Conservation (phyloP, 2,113 vertebrate genomes). For the Anguilla japonica region DNA sequence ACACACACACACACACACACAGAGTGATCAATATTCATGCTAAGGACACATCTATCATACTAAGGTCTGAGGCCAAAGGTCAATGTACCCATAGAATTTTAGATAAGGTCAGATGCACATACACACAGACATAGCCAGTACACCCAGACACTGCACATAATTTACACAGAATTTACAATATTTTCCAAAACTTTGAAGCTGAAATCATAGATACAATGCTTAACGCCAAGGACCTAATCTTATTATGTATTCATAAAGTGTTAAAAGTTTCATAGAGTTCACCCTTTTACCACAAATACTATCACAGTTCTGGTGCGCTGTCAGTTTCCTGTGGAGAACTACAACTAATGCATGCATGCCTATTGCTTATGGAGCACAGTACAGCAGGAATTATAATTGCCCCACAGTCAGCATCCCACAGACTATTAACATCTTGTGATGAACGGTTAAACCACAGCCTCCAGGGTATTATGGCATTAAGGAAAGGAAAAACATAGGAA, state of each 20-base stretch:
- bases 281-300: neutral
- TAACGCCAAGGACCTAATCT: neutral
- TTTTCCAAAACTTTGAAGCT: neutral
- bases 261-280: neutral
- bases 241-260: neutral
- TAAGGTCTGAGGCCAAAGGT: neutral
- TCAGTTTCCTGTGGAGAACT: neutral
- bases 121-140: neutral
- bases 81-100: neutral
- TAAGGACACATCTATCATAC: neutral
- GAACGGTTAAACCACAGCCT: constrained; percentile 1
- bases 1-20: constrained; percentile 14
- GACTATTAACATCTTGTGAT: neutral
- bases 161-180: neutral
- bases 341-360: neutral
- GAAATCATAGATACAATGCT: neutral
- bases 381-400: neutral
- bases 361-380: neutral
- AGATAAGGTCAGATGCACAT: neutral
- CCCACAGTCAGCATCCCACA: neutral
- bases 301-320: neutral
- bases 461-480: constrained; percentile 1
- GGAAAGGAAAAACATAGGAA: neutral
- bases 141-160: neutral
- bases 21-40: constrained; percentile 16